Evolutionary conservation across 2,888 invertebrate genomes (phyloP), one percentile per base, ranked within the genome.

Genomic region (Protonemura montana): DNA sequence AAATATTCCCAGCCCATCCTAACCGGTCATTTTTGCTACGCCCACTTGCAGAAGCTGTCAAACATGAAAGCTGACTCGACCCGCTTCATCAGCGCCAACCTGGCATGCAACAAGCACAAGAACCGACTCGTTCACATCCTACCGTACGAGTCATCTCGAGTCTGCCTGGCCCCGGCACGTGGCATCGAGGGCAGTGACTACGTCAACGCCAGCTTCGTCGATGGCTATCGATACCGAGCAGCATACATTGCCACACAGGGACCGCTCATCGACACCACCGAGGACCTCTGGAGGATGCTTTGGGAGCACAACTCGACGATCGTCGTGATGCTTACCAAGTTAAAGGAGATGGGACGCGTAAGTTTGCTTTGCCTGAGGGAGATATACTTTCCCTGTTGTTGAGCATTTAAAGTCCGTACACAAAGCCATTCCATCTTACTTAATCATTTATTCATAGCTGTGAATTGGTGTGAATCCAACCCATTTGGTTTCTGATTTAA

Each of bases 271-370:
- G 98, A 99, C 90, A 99, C 99, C 0, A 97, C 98, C 0, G 99
- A 99, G 89, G 99, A 99, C 91, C 97, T 99, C 91, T 99, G 99
- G 99, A 94, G 99, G 87, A 99, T 99, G 99, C 93, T 99, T 80
- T 99, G 99, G 99, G 99, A 99, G 91, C 99, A 99, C 91, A 99
- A 99, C 91, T 99, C 99, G 0, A 99, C 98, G 77, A 99, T 99
- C 90, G 97, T 99, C 88, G 99, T 99, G 35, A 99, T 99, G 99
- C 93, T 99, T 89, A 99, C 99, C 25, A 99, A 99, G 91, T 93
- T 99, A 87, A 97, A 98, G 91, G 99, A 99, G 92, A 98, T 99
- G 97, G 98, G 99, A 90, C 93, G 99, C 91, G 97, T 97, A 92
- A 94, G 96, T 92, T n/a, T 21, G 59, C 42, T 81, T 59, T 28